phyloP scores from a whole-genome alignment of 2,888 invertebrate genomes.

The Tuta absoluta region DNA sequence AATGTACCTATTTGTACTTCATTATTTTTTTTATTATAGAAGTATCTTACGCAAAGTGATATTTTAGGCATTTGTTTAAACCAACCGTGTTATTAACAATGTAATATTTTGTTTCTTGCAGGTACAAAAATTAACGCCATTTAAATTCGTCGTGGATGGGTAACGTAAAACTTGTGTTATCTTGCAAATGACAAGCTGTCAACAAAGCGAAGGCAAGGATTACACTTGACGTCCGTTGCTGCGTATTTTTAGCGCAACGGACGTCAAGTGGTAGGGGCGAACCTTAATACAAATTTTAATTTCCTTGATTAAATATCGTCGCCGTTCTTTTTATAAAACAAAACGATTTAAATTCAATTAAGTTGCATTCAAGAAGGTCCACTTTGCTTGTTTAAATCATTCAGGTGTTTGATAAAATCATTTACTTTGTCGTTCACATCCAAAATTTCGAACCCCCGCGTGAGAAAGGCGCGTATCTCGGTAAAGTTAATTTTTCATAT shows the following conservation, averaged over 20 bases:
- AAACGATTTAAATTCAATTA: slow-evolving; percentile 16
- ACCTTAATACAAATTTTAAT: background rate
- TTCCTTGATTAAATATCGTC: background rate
- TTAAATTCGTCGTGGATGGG: background rate
- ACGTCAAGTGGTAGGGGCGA: too few species aligned
- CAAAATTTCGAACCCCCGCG: slow-evolving; percentile 13
- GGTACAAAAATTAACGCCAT: background rate
- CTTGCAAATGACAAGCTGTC: background rate
- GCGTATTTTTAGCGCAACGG: too few species aligned
- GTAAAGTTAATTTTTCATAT: slow-evolving; percentile 17
- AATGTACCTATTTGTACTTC: too few species aligned
- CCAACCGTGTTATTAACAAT: too few species aligned
- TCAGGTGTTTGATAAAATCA: slow-evolving; percentile 23
- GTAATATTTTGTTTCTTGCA: background rate
- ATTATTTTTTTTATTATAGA: too few species aligned
- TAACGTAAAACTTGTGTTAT: slow-evolving; percentile 8
- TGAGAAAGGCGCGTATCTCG: slow-evolving; percentile 14
- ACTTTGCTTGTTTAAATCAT: slow-evolving; percentile 29
- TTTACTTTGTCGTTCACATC: slow-evolving; percentile 17
- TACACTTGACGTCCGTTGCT: too few species aligned
- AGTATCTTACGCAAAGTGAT: too few species aligned
- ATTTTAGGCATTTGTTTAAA: background rate
- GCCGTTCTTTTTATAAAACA: background rate
- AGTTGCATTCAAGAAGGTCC: slow-evolving; percentile 7
- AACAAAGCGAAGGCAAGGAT: too few species aligned